These are phyloP conservation scores for Coturnix japonica DNA, from an alignment of 2,113 vertebrate genomes.

Conservation along the genomic window DNA sequence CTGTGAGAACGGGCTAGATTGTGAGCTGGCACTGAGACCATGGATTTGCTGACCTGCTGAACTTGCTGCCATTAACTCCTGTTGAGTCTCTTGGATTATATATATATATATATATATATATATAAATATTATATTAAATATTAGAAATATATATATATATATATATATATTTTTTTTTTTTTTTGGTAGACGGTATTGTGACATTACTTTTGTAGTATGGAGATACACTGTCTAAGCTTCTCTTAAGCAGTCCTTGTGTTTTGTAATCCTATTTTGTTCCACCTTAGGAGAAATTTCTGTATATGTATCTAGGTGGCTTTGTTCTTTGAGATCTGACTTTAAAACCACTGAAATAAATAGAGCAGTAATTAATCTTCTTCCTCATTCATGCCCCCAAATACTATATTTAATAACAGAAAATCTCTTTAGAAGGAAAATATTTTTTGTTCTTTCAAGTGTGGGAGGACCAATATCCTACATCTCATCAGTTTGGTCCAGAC, in stretches of 20 bases:
- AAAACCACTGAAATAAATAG: neutral
- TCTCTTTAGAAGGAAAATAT: neutral
- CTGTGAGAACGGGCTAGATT: neutral
- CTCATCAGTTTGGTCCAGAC: neutral
- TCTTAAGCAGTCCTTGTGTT: neutral
- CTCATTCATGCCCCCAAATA: neutral
- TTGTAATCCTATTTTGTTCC: constrained; percentile 30
- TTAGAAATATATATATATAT: no score
- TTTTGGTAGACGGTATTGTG: neutral
- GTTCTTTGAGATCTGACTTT: neutral
- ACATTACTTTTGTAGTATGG: neutral
- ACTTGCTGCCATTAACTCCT: neutral
- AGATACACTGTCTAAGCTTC: neutral
- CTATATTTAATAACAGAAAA: neutral
- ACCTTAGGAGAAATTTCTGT: neutral
- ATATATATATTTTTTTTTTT: no score
- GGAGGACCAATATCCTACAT: neutral
- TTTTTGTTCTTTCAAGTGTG: neutral
- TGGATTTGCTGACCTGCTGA: neutral
- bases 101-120: no score
- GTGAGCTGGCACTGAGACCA: neutral
- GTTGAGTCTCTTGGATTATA: neutral
- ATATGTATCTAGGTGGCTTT: neutral
- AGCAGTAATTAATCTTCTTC: neutral
- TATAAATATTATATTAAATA: no score